Base-by-base conservation (phyloP, 2,888 invertebrate genomes). In the Ichneumon xanthorius region DNA sequence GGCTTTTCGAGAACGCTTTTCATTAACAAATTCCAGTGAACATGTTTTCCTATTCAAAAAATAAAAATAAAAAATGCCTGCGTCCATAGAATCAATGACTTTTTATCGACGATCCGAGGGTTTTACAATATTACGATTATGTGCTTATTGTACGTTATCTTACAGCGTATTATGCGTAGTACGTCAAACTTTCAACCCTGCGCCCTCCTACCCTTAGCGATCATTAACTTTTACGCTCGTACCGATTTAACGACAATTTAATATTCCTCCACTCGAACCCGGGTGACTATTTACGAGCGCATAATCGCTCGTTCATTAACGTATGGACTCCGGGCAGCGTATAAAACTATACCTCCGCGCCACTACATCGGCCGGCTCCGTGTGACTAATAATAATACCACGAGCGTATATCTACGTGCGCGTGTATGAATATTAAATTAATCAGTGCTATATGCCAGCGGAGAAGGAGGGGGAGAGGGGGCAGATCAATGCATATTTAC, bases 261-360 rank as follows among this genome's bases (percentile, higher is more conserved):
- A 80, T 80, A 75, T 70, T 84, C 70, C 53, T 48, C 61, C 53
- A 75, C 53, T 84, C 55, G 63, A 55, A 16, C 16, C 67, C 72
- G 11, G 53, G 30, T 63, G 79, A 71, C 75, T 55, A 70, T 83
- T 79, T 71, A 70, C 55, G 75, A 80, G 65, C 45, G 79, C 45
- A 79, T 84, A 84, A 84, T 84, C 79, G 63, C 50, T 84, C 79
- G 55, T 75, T 84, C 70, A 80, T 80, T 84, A 80, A 33, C 75
- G 75, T 80, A 70, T 67, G n/a, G 37, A 48, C 61, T 63, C 16
- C 6, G 30, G 30, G 30, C 61, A 53, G 19, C 6, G 5, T n/a
- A 63, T 33, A 63, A 33, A 63, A 63, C 61, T 63, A 33, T 63
- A 30, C 16, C 30, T 33, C 33, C 16, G 61, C 33, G 30, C 16